Evolutionary conservation across 2,888 invertebrate species (phyloP), one percentile per base, ranked within the genome.

Genomic region (Stegana nigrithorax): DNA sequence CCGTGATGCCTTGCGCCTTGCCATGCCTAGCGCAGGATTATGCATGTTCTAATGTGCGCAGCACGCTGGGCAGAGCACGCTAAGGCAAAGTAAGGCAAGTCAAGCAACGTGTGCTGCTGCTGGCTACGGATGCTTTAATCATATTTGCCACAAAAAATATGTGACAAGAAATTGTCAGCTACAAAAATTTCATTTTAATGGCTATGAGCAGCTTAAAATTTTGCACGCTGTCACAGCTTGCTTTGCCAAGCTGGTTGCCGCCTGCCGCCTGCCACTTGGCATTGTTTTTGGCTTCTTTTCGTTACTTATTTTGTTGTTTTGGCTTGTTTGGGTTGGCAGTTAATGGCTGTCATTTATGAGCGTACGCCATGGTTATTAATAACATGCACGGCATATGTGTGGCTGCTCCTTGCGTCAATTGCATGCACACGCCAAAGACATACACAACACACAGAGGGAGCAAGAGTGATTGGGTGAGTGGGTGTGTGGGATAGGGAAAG

Each of bases 11-110:
- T n/a, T n/a, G n/a, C n/a, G n/a, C n/a, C n/a, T n/a, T n/a, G n/a
- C n/a, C n/a, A n/a, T n/a, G n/a, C n/a, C n/a, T n/a, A n/a, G 14
- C 21, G 53, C 36, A 23, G 39, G 26, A 55, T 55, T 55, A 55
- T 29, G 21, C 10, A 10, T 55, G 53, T 55, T 55, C 7, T 39
- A 39, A n/a, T 5, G n/a, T 39, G 8, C 14, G 14, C 14, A 39
- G 29, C 6, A 29, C 6, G 39, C 39, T 5, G 10, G n/a, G 39
- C 14, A 29, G 29, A n/a, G n/a, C n/a, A n/a, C n/a, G 44, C 44
- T 44, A 19, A 19, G 5, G 44, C 21, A 19, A 44, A 44, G 44
- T 19, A 44, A 19, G 2, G 10, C 44, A 44, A 19, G 19, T 10
- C 10, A 44, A 19, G 19, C 19, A 44, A 44, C n/a, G n/a, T n/a